Evolutionary conservation across 2,113 vertebrate species (phyloP), one percentile per base, ranked within the genome.

Genomic region (Sapajus apella): DNA sequence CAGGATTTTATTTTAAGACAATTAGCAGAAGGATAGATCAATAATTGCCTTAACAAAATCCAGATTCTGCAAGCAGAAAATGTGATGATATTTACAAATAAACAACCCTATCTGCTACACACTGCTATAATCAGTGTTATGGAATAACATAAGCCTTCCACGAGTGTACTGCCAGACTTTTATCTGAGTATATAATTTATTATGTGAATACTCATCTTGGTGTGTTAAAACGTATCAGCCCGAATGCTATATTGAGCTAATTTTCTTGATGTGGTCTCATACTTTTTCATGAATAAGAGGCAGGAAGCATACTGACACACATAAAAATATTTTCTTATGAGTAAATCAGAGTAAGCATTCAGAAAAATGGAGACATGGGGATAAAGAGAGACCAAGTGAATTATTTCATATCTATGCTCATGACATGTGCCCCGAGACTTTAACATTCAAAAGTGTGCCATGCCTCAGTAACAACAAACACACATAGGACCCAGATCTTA

Each of bases 271-370:
- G 2, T 58, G 20, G 40, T 45, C 7, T 32, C 16, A 25, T 45
- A 47, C 14, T 73, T 96, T 86, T 30, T 25, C 83, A 47, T 55
- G 58, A 97, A n/a, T 76, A 77, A 93, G 45, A 68, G 37, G 68
- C 23, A 79, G 40, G 25, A 66, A n/a, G 16, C n/a, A 79, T 94
- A 37, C 11, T 40, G 3, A 43, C 61, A 75, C 56, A 76, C 14
- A 45, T 3, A 35, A 47, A 70, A 75, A 56, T 11, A 2, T 76
- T 73, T 80, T 82, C 55, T 73, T 18, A 6, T 37, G n/a, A 64
- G 52, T 66, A 88, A 95, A 73, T 81, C 40, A 89, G 14, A 47
- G 21, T 45, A 13, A 56, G 14, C 17, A 0, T 77, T 95, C 32
- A 72, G 77, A 50, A 88, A 32, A 47, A 56, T 27, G 14, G 61